Evolutionary conservation across 2,113 vertebrate genomes (phyloP).

Genomic region (Suncus etruscus): DNA sequence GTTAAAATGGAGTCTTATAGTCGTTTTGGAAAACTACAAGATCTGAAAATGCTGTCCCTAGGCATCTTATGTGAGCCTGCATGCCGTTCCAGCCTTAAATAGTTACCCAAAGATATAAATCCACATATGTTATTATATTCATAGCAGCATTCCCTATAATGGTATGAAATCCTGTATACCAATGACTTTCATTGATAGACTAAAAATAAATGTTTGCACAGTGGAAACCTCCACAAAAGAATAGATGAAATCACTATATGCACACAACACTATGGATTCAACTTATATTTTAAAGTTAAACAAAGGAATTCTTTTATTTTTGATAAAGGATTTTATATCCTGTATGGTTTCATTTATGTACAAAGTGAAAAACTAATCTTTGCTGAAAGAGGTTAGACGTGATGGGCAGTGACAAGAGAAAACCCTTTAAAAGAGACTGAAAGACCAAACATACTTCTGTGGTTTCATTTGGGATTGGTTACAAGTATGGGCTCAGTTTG

Average conservation of each 20-base stretch:
- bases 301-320: background rate
- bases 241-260: background rate
- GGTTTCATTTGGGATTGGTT: background rate
- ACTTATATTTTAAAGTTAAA: too few species aligned
- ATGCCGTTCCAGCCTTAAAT: background rate
- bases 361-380: background rate
- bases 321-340: background rate
- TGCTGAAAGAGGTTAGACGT: background rate
- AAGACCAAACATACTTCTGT: background rate
- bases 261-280: background rate
- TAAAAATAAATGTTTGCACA: rapidly evolving
- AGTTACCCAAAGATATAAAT: rapidly evolving
- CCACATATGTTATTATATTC: background rate
- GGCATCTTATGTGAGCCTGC: too few species aligned
- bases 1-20: background rate
- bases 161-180: background rate
- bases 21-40: background rate
- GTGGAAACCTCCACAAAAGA: background rate
- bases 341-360: background rate
- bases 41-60: background rate
- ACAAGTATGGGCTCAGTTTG: background rate
- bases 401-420: background rate
- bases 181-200: background rate
- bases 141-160: background rate
- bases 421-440: background rate